Evolutionary conservation across 2,888 invertebrate genomes (phyloP).

Genomic region (Strigamia transsilvanica): DNA sequence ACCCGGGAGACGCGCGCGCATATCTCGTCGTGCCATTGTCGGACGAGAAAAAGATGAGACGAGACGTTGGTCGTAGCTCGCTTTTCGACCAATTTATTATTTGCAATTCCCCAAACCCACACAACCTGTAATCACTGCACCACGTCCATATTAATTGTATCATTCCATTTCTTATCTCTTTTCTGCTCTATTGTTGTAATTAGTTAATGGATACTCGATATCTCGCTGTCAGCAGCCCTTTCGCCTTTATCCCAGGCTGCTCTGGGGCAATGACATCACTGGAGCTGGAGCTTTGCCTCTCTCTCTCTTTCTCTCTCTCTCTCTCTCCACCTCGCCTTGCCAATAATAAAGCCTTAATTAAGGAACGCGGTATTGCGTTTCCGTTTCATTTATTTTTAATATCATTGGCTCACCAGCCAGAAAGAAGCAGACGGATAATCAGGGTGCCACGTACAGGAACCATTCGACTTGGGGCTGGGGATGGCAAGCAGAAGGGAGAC

Average conservation of each 20-base stretch:
- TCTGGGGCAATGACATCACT: conserved; percentile 16
- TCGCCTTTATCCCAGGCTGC: background rate
- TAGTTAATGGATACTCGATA: conserved; percentile 30
- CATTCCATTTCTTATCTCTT: conserved; percentile 6
- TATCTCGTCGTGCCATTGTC: background rate
- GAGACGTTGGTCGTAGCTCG: background rate
- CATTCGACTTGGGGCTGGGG: background rate
- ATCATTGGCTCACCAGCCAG: conserved; percentile 40
- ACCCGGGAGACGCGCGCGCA: background rate
- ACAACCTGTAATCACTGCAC: background rate
- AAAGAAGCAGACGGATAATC: conserved; percentile 40
- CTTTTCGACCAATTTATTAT: background rate
- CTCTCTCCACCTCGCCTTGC: background rate
- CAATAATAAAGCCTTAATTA: conserved; percentile 52
- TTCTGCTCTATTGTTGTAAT: background rate
- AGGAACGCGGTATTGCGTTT: conserved; percentile 48
- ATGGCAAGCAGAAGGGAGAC: background rate
- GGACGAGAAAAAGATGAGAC: background rate
- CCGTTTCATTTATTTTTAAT: conserved; percentile 52
- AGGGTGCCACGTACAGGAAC: conserved; percentile 38
- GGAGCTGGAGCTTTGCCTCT: conserved; percentile 5
- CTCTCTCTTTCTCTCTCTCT: too few species aligned
- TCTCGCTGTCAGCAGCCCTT: conserved; percentile 11
- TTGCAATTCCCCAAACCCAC: background rate
- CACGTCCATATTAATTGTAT: conserved; percentile 6